A percentile compares a stretch with the other conserved stretches of the same genome.
phyloP scores from a whole-genome alignment of 2,113 vertebrate species.

The Hoplias malabaricus region DNA sequence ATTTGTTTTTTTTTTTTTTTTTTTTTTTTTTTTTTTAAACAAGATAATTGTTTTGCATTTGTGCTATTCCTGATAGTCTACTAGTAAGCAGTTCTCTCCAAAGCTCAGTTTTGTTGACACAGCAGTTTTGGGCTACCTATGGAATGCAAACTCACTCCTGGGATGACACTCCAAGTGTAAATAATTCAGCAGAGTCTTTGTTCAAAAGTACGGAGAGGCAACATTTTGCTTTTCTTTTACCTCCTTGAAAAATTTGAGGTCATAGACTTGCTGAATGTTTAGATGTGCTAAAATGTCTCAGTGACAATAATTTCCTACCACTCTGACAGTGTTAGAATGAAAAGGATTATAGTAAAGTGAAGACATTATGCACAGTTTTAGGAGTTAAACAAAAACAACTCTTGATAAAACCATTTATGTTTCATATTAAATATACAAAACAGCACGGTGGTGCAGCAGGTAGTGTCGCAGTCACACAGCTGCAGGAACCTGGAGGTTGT shows the following conservation, averaged over 20 bases:
- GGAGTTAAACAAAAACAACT: not conserved
- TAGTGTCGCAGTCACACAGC: too few relatives aligned
- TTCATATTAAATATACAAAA: not conserved
- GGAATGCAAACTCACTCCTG: constrained; percentile 48
- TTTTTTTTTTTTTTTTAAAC: not conserved
- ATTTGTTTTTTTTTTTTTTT: too few relatives aligned
- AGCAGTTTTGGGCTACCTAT: constrained; percentile 50
- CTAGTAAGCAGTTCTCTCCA: constrained; percentile 54
- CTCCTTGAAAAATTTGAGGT: not conserved
- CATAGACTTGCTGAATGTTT: too few relatives aligned
- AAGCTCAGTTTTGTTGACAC: constrained; percentile 55
- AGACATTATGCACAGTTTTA: not conserved
- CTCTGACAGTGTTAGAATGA: not conserved
- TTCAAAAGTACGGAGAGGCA: constrained; percentile 6
- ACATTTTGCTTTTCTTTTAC: not conserved
- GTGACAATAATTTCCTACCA: not conserved
- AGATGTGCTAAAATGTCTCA: not conserved
- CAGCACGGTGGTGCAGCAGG: not conserved
- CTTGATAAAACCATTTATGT: not conserved
- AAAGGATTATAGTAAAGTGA: not conserved
- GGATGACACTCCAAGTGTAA: constrained; percentile 51
- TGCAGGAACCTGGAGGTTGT: too few relatives aligned
- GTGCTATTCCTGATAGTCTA: constrained; percentile 29
- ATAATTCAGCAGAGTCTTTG: constrained; percentile 59
- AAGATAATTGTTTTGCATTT: not conserved